phyloP scores from a whole-genome alignment of 2,797 vertebrate genomes.

The Tarsius wallacei region DNA sequence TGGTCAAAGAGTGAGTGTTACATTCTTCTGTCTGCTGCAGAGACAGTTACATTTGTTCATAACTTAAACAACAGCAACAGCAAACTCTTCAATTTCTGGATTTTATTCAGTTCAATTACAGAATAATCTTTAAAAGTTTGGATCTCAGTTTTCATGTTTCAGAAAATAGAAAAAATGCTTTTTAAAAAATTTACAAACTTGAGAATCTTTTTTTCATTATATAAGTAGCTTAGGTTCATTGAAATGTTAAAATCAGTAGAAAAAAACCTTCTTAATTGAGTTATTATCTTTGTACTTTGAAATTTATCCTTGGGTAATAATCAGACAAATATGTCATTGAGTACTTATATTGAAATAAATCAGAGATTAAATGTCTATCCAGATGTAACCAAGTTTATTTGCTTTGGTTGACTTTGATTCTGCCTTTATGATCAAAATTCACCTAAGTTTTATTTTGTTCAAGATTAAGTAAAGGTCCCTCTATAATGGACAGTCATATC shows the following conservation, averaged over 20 bases:
- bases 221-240: not conserved
- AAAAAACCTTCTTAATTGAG: not conserved
- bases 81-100: not conserved
- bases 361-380: not conserved
- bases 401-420: not conserved
- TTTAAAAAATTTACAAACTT: not conserved
- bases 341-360: not conserved
- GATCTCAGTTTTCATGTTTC: not conserved
- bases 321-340: not conserved
- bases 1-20: not conserved
- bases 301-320: not conserved
- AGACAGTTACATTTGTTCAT: not conserved
- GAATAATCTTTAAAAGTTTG: slow-evolving; percentile 47
- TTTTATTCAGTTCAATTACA: not conserved
- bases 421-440: not conserved
- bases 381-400: not conserved
- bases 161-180: not conserved
- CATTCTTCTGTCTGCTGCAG: not conserved
- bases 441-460: not conserved
- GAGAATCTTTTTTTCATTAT: not conserved
- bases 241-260: not conserved
- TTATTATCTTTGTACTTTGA: not conserved
- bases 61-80: not conserved
- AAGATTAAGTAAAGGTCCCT: not conserved
- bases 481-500: not conserved